Conservation (phyloP, 2,888 invertebrate species). For the Bimastos eiseni region DNA sequence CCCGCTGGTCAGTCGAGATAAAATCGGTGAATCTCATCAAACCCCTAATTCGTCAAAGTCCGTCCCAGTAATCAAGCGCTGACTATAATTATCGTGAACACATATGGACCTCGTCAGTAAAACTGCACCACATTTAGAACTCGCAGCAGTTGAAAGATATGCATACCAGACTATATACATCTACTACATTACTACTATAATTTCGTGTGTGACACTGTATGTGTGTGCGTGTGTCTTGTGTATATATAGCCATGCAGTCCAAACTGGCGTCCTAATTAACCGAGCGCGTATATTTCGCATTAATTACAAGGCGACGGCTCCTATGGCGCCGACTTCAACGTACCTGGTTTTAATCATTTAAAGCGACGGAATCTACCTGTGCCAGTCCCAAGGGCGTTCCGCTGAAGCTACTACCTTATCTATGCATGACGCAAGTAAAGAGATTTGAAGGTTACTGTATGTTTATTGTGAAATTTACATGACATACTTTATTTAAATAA, state of each 20-base stretch:
- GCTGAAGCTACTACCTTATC: too few species aligned
- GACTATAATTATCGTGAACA: not conserved
- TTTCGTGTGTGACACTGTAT: not conserved
- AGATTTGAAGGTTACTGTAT: not conserved
- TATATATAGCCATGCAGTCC: not conserved
- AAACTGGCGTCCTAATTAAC: not conserved
- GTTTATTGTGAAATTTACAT: not conserved
- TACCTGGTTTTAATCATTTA: not conserved
- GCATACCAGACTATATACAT: too few species aligned
- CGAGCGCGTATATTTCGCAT: not conserved
- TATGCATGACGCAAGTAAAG: too few species aligned
- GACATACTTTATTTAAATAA: not conserved
- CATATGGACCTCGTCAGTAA: conserved; percentile 13
- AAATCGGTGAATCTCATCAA: conserved; percentile 13
- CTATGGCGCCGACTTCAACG: not conserved
- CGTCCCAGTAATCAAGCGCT: not conserved
- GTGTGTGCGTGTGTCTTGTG: not conserved
- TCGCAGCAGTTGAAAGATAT: not conserved
- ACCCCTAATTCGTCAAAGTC: not conserved
- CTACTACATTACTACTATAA: too few species aligned
- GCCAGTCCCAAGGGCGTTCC: too few species aligned
- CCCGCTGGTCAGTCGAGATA: not conserved
- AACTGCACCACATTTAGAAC: not conserved
- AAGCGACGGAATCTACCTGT: not conserved
- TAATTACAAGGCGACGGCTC: not conserved